A percentile compares a stretch with the other conserved stretches of the same genome.
phyloP scores from a whole-genome alignment of 2,797 vertebrate species.

The Pygocentrus nattereri region DNA sequence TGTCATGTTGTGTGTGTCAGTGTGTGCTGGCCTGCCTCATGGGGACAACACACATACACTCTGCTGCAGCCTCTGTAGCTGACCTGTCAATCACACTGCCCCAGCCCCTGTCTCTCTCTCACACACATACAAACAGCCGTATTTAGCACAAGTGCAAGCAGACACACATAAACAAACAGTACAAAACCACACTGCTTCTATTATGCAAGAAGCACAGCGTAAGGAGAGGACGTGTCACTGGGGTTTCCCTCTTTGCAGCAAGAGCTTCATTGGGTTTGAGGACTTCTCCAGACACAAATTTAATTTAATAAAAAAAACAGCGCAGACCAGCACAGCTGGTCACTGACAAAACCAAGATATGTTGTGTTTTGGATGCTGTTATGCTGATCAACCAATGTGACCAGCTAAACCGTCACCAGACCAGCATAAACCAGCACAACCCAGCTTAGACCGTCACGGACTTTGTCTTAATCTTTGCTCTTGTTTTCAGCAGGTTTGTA shows the following conservation, averaged over 20 bases:
- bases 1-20: slow-evolving; percentile 80
- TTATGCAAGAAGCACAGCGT: slow-evolving; percentile 31
- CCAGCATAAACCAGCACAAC: too few relatives aligned
- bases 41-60: slow-evolving; percentile 71
- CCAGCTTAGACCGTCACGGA: too few relatives aligned
- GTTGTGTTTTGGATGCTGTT: too few relatives aligned
- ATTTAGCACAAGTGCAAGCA: slow-evolving; percentile 19
- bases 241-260: slow-evolving; percentile 23
- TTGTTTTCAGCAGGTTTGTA: too few relatives aligned
- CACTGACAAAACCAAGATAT: too few relatives aligned
- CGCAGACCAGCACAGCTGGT: too few relatives aligned
- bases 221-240: slow-evolving; percentile 24
- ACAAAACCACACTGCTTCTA: slow-evolving; percentile 18
- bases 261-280: neutral
- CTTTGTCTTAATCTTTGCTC: too few relatives aligned
- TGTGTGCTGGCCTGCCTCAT: slow-evolving; percentile 64
- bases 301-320: too few relatives aligned
- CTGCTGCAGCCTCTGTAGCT: too few relatives aligned
- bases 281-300: neutral
- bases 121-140: slow-evolving; percentile 15
- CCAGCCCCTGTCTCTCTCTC: slow-evolving; percentile 44
- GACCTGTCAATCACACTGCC: too few relatives aligned
- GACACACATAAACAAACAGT: slow-evolving; percentile 8
- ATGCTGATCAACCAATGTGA: too few relatives aligned
- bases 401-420: too few relatives aligned